Evolutionary conservation across 2,113 vertebrate genomes (phyloP), one percentile per base, ranked within the genome.

Genomic region (Heliornis fulica): DNA sequence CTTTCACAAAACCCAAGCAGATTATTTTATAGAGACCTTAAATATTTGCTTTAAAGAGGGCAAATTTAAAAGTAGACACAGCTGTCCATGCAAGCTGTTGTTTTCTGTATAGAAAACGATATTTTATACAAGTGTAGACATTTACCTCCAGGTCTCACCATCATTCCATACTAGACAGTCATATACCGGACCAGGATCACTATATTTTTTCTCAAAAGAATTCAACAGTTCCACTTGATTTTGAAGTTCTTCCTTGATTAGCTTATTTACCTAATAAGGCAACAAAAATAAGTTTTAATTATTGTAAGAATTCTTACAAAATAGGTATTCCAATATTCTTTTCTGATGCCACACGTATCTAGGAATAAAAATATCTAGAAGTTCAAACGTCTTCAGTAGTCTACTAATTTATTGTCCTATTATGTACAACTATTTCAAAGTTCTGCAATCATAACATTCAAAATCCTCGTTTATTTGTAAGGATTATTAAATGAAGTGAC

Each of bases 91-190:
- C 4, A 72, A 88, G 22, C 4, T 83, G 6, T 5, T 64, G 15
- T 10, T 85, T 63, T 29, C 54, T 7, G 15, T 19, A 6, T 26
- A 69, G 28, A 86, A 81, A 5, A 66, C 32, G 38, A 54, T 8
- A 69, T 65, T 57, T 87, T 25, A 76, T 5, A 61, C 7, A 80
- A 70, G 38, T 77, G 59, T 22, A 66, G n/a, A 15, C 12, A 50
- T 69, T 96, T 97, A 99, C 99, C 98, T 99, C 99, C 99, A 99
- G 6, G 98, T 98, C 89, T 98, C 96, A 15, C 99, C 99, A 2
- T 99, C 99, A 20, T 99, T 96, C 99, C 99, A 99, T 23, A 99
- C 98, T 63, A 99, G 53, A 84, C 99, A 99, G 96, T 99, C 99
- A 87, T 99, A 99, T 1, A 99, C 99, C 31, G 99, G 99, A 54